These are phyloP conservation scores for Nephotettix cincticeps DNA, from an alignment of 1,140 invertebrate species.

Conservation along the genomic window DNA sequence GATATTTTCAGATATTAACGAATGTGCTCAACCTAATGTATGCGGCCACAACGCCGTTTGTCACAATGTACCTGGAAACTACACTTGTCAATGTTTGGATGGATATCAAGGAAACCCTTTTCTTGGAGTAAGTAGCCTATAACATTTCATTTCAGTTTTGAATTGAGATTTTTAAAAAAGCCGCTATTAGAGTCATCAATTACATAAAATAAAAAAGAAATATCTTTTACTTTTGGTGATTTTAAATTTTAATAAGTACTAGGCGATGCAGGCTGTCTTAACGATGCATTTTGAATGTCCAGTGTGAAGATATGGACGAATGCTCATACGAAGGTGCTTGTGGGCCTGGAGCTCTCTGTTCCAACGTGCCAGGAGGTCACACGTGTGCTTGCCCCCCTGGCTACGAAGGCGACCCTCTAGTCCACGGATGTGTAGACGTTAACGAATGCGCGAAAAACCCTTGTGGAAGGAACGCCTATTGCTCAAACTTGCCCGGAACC, in stretches of 20 bases:
- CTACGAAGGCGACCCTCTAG: constrained; percentile 66
- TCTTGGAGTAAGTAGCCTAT: constrained; percentile 62
- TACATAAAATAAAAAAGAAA: not conserved
- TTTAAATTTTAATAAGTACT: not conserved
- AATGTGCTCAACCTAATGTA: constrained; percentile 73
- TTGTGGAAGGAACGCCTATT: constrained; percentile 71
- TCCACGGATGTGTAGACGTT: constrained; percentile 63
- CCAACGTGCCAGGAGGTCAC: constrained; percentile 74
- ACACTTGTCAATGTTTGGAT: constrained; percentile 78
- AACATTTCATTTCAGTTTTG: too few species aligned
- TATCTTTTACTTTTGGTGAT: not conserved
- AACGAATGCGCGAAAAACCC: constrained; percentile 68
- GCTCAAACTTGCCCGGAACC: constrained; percentile 68
- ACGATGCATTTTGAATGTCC: not conserved
- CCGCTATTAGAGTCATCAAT: too few species aligned
- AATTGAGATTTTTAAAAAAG: too few species aligned
- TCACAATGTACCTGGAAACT: constrained; percentile 82
- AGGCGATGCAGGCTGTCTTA: too few species aligned
- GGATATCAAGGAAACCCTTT: constrained; percentile 88
- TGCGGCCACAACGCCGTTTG: constrained; percentile 81
- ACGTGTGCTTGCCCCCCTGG: constrained; percentile 82
- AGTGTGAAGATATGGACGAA: constrained; percentile 85
- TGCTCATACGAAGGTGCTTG: constrained; percentile 71
- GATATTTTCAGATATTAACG: constrained; percentile 72
- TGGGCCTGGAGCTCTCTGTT: constrained; percentile 74